phyloP scores from a whole-genome alignment of 2,113 vertebrate genomes.

The Notarius lentiginosus region DNA sequence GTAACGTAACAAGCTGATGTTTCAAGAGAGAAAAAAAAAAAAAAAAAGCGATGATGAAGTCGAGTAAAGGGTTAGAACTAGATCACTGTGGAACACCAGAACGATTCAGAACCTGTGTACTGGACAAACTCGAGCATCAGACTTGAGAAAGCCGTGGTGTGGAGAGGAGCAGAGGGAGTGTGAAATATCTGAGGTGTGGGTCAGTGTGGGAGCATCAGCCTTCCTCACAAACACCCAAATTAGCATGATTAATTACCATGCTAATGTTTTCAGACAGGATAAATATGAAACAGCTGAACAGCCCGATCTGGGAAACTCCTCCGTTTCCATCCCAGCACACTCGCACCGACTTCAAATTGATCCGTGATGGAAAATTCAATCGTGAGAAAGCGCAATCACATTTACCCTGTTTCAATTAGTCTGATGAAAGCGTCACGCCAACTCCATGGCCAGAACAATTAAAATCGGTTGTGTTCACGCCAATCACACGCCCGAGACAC shows the following conservation, averaged over 20 bases:
- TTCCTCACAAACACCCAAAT: slow-evolving; percentile 25
- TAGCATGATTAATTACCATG: slow-evolving; percentile 66
- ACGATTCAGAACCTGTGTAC: neutral
- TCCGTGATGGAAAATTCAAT: slow-evolving; percentile 65
- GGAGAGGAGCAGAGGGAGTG: neutral
- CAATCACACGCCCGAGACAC: neutral
- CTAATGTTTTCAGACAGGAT: slow-evolving; percentile 63
- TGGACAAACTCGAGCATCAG: neutral
- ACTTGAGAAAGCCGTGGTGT: neutral
- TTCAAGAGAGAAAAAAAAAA: neutral
- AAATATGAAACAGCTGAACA: slow-evolving; percentile 52
- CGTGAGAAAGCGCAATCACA: slow-evolving; percentile 79
- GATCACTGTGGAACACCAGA: neutral
- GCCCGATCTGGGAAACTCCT: neutral
- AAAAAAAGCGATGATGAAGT: neutral
- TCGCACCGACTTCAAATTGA: slow-evolving; percentile 20
- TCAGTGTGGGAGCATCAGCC: neutral
- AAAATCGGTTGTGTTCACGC: slow-evolving; percentile 46
- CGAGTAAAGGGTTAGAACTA: neutral
- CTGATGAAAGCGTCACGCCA: slow-evolving; percentile 70
- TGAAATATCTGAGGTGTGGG: neutral
- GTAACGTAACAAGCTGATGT: neutral
- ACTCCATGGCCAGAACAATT: slow-evolving; percentile 68
- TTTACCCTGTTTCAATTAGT: slow-evolving; percentile 76
- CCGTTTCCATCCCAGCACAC: slow-evolving; percentile 52